Conservation (phyloP, 2,113 vertebrate species). For the Illadopsis cleaveri region DNA sequence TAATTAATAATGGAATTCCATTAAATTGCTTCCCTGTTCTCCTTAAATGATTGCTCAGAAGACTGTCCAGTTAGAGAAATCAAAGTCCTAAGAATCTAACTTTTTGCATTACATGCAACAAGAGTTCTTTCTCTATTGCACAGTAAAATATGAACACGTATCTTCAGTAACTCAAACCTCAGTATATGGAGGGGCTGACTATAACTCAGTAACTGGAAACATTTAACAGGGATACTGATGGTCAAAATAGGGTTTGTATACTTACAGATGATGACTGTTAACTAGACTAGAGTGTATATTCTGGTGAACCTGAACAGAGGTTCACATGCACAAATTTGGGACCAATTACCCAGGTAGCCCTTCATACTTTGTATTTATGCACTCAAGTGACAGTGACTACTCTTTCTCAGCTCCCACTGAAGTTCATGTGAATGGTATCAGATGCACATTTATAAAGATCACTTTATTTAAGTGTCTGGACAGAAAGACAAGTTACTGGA, state of each 20-base stretch:
- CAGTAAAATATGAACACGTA: background rate
- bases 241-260: background rate
- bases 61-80: background rate
- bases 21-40: background rate
- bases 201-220: background rate
- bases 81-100: background rate
- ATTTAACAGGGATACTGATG: background rate
- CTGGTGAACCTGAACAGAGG: background rate
- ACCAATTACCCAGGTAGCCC: background rate
- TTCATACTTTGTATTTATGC: background rate
- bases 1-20: slow-evolving; percentile 30
- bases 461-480: background rate
- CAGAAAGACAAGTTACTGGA: background rate
- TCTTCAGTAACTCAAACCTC: background rate
- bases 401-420: background rate
- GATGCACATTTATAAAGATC: background rate
- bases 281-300: background rate
- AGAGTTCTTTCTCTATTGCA: background rate
- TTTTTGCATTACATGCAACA: background rate
- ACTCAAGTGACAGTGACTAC: background rate
- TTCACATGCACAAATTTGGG: background rate
- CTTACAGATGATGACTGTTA: background rate
- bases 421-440: background rate
- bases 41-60: background rate
- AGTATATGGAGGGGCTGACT: background rate